Percentiles rank a stretch among this genome's conserved stretches.
Conservation (phyloP, 2,113 vertebrate genomes). For the Ploceus nigricollis region DNA sequence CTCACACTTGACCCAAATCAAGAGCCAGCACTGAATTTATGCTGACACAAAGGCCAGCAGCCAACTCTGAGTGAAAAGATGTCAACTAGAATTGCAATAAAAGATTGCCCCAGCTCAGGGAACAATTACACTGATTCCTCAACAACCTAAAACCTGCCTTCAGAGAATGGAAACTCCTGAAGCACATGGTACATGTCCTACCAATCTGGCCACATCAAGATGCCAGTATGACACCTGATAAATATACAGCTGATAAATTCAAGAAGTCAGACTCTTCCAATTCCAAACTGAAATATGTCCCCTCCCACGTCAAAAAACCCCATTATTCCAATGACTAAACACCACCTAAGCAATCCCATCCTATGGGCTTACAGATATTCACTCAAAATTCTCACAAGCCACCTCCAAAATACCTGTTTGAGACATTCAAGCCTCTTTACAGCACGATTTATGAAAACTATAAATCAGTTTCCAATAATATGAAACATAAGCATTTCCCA, state of each 20-base stretch:
- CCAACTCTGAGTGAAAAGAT: not conserved
- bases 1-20: not conserved
- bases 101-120: not conserved
- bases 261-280: not conserved
- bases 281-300: not conserved
- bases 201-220: not conserved
- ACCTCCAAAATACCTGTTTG: not conserved
- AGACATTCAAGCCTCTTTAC: not conserved
- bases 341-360: not conserved
- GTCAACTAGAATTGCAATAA: not conserved
- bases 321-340: not conserved
- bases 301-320: not conserved
- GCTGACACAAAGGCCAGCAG: not conserved
- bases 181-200: not conserved
- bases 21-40: not conserved
- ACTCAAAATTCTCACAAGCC: not conserved
- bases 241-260: not conserved
- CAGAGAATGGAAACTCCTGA: not conserved
- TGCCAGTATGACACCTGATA: not conserved
- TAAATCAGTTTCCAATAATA: not conserved
- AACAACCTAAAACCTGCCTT: not conserved
- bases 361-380: not conserved
- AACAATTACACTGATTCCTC: not conserved
- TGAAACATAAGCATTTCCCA: not conserved
- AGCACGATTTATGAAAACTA: not conserved